Base-by-base conservation (phyloP, 2,797 vertebrate genomes). In the Sciurus vulgaris region DNA sequence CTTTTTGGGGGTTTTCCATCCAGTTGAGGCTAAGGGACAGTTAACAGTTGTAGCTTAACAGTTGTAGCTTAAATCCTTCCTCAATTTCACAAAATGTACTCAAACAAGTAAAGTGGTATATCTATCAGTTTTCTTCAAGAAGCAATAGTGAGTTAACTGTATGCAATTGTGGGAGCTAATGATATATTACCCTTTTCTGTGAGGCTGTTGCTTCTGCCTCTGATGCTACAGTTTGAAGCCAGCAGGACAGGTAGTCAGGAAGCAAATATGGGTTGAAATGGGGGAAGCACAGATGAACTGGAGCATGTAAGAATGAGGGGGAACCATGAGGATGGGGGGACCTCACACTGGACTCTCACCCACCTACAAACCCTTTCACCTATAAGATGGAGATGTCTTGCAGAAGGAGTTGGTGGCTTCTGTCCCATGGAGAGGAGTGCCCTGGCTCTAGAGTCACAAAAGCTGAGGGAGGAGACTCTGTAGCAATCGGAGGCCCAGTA, bases 141-240 rank as follows among this genome's bases (percentile, higher is more conserved):
- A 59, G 28, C 41, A 28, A 20, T 44, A 61, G n/a, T 18, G 18
- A 94, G 70, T 47, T 89, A 61, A 91, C 47, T 2, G 1, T 51
- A 7, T 61, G 51, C 9, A 30, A 5, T 79, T 38, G 41, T 70
- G n/a, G 26, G 56, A 82, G 38, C 24, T 7, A 5, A 30, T 59
- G 65, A 30, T 44, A 72, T 38, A 30, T 11, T 70, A 28, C 30
- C 13, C n/a, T 18, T 90, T 13, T 78, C 28, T 87, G 83, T 26
- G 38, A 72, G n/a, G 22, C 33, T 89, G 8, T 86, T 88, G 26
- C 54, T 93, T 82, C 44, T 67, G 56, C 41, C 63, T 93, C 84
- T 73, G 49, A 47, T 33, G 5, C 47, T 44, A 0, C 72, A 82
- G 72, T 26, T 78, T 72, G 74, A 90, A 73, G 47, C 49, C 47